A percentile compares a stretch with the other conserved stretches of the same genome.
These are phyloP conservation scores for Lamellibrachia luymesi DNA, from an alignment of 1,140 invertebrate genomes.

Conservation along the genomic window DNA sequence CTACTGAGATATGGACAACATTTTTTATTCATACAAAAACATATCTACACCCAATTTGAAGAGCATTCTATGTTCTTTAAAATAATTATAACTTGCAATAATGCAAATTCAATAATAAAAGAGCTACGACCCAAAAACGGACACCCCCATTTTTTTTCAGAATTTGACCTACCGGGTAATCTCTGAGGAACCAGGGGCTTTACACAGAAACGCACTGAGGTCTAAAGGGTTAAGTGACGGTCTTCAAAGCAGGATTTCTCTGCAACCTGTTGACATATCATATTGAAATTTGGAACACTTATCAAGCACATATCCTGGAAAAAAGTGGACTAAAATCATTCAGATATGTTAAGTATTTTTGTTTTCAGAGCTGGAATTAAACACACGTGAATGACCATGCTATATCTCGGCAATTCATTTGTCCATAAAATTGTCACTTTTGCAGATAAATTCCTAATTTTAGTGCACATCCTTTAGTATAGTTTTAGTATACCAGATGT, in stretches of 20 bases:
- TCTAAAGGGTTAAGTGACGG: no score
- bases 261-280: slow-evolving; percentile 8
- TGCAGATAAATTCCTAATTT: slow-evolving; percentile 2
- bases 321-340: background rate
- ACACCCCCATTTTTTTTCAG: no score
- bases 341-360: slow-evolving; percentile 9
- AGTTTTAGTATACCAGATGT: slow-evolving; percentile 7
- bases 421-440: slow-evolving; percentile 15
- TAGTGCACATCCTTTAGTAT: background rate
- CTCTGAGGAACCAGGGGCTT: no score
- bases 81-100: no score
- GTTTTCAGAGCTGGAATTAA: slow-evolving; percentile 4
- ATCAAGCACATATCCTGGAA: background rate
- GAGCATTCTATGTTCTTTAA: no score
- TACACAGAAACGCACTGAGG: no score
- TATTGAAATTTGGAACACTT: slow-evolving; percentile 9
- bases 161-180: no score
- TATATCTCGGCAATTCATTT: slow-evolving; percentile 12
- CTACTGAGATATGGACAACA: no score
- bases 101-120: no score
- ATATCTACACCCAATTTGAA: no score
- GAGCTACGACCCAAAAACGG: no score
- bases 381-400: background rate
- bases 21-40: no score
- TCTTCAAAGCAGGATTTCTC: slow-evolving; percentile 8